A percentile compares a stretch with the other conserved stretches of the same genome.
phyloP scores from a whole-genome alignment of 2,888 invertebrate species.

The Bruchidius siliquastri region DNA sequence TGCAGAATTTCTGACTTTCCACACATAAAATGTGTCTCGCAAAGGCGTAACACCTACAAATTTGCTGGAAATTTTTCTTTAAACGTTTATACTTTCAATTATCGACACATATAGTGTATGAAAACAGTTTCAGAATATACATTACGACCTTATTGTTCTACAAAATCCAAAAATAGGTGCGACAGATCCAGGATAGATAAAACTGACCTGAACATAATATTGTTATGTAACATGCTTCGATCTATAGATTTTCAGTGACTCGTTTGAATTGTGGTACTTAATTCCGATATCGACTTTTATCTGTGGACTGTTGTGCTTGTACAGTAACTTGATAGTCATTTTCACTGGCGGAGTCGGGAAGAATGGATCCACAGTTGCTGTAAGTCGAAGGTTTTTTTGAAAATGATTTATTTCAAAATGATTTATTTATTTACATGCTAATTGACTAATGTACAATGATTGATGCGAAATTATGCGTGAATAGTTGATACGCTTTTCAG shows the following conservation, averaged over 20 bases:
- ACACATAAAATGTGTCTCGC: too few species aligned
- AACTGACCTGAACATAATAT: not conserved
- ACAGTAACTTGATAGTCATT: conserved; percentile 64
- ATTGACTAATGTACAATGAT: too few species aligned
- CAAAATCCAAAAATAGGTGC: not conserved
- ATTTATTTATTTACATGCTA: too few species aligned
- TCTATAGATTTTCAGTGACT: conserved; percentile 54
- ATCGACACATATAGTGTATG: too few species aligned
- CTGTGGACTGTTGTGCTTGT: conserved; percentile 68
- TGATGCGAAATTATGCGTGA: too few species aligned
- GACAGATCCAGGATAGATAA: not conserved
- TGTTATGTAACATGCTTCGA: not conserved
- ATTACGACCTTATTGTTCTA: not conserved
- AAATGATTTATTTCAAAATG: not conserved
- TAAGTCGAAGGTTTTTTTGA: conserved; percentile 52
- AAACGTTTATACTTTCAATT: too few species aligned
- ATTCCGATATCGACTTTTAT: conserved; percentile 70
- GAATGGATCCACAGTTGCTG: conserved; percentile 96
- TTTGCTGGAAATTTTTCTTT: too few species aligned
- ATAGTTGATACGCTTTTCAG: too few species aligned
- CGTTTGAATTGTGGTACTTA: conserved; percentile 71
- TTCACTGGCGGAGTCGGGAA: conserved; percentile 88
- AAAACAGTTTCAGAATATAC: too few species aligned
- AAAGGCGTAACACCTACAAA: too few species aligned
- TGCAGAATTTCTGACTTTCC: too few species aligned